Conservation (phyloP, 1,140 invertebrate genomes). For the Pseudomyrmex cubaensis region DNA sequence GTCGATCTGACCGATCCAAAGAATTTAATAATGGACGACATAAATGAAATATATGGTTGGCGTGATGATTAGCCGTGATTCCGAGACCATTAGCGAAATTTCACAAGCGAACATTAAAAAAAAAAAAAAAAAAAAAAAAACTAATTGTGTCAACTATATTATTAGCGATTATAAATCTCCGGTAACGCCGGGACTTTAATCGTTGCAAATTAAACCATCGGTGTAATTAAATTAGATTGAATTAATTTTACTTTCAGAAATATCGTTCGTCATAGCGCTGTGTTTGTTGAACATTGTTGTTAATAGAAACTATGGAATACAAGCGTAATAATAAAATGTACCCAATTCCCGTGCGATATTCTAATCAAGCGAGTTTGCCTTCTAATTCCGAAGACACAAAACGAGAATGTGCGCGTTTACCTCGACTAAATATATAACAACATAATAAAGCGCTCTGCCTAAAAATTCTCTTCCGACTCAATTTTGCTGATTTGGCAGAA, state of each 20-base stretch:
- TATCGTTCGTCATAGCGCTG: not conserved
- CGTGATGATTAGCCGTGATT: constrained; percentile 8
- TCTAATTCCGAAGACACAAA: not conserved
- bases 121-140: too few species aligned
- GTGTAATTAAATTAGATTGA: constrained; percentile 26
- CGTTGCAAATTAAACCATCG: not conserved
- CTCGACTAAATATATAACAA: constrained; percentile 48
- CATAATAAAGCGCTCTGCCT: constrained; percentile 47
- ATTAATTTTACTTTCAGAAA: constrained; percentile 1
- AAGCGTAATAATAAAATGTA: constrained; percentile 26
- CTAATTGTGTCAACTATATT: not conserved
- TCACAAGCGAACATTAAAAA: not conserved
- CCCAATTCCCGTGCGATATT: constrained; percentile 38
- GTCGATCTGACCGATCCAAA: constrained; percentile 56
- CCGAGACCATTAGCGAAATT: not conserved
- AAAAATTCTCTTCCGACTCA: constrained; percentile 58
- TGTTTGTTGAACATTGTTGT: constrained; percentile 17
- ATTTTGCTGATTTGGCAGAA: constrained; percentile 55
- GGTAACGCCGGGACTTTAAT: not conserved
- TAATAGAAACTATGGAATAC: too few species aligned
- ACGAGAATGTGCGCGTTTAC: not conserved
- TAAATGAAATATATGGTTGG: not conserved
- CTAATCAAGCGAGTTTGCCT: constrained; percentile 35
- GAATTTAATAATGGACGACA: constrained; percentile 10
- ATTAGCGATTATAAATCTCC: not conserved